Base-by-base conservation (phyloP, 2,113 vertebrate species). In the Kryptolebias marmoratus region DNA sequence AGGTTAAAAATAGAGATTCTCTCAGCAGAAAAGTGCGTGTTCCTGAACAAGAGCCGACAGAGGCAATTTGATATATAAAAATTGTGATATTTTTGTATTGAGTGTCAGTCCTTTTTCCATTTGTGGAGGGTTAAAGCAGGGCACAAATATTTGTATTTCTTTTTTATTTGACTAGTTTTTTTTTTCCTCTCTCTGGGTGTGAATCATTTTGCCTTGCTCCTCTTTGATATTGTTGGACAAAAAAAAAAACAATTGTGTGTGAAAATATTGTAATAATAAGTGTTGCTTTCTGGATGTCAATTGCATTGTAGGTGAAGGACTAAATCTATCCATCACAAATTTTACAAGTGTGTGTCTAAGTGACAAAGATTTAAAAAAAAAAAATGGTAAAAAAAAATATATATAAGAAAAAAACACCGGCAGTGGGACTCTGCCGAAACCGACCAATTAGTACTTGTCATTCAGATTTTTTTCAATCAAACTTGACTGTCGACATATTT, bases 41-140 rank as follows among this genome's bases (percentile, higher is more conserved):
- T 94, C 90, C 92, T 93, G 94, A 93, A 88, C 88, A 89, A 93
- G 90, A 92, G 88, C 94, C 90, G 89, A 93, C 91, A 92, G 87
- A 93, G 92, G 92, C 92, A 91, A 93, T 94, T 94, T 94, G 84
- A 94, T 94, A 96, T 95, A 94, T 93, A 94, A 95, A 89, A 95
- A 95, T 93, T 95, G 95, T 96, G 93, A 95, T 96, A 96, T 97
- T 97, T 97, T 96, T 96, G 95, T 96, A 96, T 94, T 93, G 88
- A 91, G 93, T 95, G 95, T 96, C 91, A 75, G 94, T 94, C 94
- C 84, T 87, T 89, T 95, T 91, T 95, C 93, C 91, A 93, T 93
- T 92, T 92, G 91, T 94, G 90, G 92, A 90, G 92, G 88, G 93
- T 94, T 92, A 89, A 79, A 89, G 91, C 91, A 92, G 90, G 92